phyloP scores from a whole-genome alignment of 2,113 vertebrate genomes.

The Pimephales promelas region DNA sequence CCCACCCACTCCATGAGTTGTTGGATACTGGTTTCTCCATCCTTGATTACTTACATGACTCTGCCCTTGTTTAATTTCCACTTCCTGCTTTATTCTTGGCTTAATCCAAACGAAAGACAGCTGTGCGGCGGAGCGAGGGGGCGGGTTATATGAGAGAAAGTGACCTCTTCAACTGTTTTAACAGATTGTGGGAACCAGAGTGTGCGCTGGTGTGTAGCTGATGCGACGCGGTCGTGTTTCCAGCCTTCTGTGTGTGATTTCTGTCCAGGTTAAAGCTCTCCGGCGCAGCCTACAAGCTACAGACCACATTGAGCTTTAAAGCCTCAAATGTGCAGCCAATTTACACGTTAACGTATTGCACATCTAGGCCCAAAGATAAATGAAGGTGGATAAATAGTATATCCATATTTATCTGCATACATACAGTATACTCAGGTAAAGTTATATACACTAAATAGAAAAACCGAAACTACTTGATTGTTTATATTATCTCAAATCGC shows the following conservation, averaged over 20 bases:
- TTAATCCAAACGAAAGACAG: conserved; percentile 83
- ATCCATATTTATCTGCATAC: background rate
- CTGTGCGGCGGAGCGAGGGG: conserved; percentile 73
- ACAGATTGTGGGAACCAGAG: conserved; percentile 53
- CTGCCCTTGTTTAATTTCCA: conserved; percentile 76
- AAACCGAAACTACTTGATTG: too few species aligned
- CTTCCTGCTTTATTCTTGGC: conserved; percentile 84
- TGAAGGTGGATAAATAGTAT: background rate
- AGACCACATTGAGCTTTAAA: conserved; percentile 18
- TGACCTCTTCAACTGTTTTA: conserved; percentile 64
- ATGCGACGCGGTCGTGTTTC: conserved; percentile 11
- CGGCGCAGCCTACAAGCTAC: background rate
- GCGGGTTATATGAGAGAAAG: conserved; percentile 31
- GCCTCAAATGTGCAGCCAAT: background rate
- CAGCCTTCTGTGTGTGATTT: conserved; percentile 6
- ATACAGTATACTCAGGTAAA: background rate
- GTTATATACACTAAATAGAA: background rate
- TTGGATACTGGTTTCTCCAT: conserved; percentile 50
- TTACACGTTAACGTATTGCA: background rate
- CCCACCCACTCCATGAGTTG: background rate
- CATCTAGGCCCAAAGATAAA: background rate
- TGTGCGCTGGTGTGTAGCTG: conserved; percentile 23
- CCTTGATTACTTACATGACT: conserved; percentile 52
- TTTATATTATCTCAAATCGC: too few species aligned
- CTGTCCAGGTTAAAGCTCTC: conserved; percentile 28